These are phyloP conservation scores for Cladorhizidae sp. DNA, from an alignment of 37 sponge, comb jelly and placozoan species.

Conservation along the genomic window DNA sequence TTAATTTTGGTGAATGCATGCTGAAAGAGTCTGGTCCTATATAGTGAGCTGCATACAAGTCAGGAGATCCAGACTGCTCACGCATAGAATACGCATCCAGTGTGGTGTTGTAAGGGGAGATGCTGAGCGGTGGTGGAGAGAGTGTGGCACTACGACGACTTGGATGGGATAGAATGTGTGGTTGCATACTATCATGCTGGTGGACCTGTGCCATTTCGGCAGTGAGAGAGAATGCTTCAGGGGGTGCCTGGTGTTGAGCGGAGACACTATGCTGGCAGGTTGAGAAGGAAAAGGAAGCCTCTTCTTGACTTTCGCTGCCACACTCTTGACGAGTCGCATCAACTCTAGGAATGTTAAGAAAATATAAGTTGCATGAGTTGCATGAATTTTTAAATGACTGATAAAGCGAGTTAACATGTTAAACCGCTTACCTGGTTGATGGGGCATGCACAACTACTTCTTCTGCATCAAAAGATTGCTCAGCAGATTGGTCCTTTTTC, in stretches of 20 bases:
- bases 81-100: conserved; percentile 9
- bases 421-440: not conserved
- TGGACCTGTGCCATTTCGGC: not conserved
- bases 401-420: too few species aligned
- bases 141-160: not conserved
- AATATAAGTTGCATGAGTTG: too few species aligned
- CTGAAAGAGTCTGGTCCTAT: not conserved
- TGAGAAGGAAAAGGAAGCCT: too few species aligned
- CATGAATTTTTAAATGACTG: too few species aligned
- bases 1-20: not conserved
- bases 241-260: too few species aligned
- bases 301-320: not conserved
- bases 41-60: not conserved
- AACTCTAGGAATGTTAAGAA: not conserved
- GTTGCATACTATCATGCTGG: too few species aligned
- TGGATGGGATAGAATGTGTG: not conserved
- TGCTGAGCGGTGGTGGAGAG: conserved; percentile 27
- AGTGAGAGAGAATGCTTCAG: not conserved
- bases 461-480: too few species aligned
- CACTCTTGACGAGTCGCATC: not conserved
- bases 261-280: too few species aligned
- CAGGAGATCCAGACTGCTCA: not conserved
- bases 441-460: not conserved
- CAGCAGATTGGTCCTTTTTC: too few species aligned
- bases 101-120: conserved; percentile 24